phyloP scores from a whole-genome alignment of 2,113 vertebrate genomes.

The Lichenostomus cassidix region DNA sequence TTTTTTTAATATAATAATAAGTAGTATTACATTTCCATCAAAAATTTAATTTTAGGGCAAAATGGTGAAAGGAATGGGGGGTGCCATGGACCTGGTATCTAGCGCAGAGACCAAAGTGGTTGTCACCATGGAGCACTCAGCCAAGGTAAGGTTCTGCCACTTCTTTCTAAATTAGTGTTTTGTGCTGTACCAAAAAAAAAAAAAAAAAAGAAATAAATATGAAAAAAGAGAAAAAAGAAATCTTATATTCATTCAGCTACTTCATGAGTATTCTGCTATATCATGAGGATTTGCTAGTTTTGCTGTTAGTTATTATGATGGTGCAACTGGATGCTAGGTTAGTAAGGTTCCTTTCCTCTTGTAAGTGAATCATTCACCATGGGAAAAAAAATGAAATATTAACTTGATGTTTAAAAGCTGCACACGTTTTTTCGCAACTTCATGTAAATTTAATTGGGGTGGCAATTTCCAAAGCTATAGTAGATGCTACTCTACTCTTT shows the following conservation, averaged over 20 bases:
- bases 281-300: not conserved
- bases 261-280: no score
- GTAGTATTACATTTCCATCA: not conserved
- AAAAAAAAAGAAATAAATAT: no score
- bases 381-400: not conserved
- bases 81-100: slow-evolving; percentile 97
- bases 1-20: not conserved
- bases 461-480: not conserved
- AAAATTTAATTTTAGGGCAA: slow-evolving; percentile 83
- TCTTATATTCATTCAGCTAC: not conserved
- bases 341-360: not conserved
- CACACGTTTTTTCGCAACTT: not conserved
- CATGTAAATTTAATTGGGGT: not conserved
- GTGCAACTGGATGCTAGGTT: not conserved
- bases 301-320: not conserved
- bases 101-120: slow-evolving; percentile 94
- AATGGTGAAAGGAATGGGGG: slow-evolving; percentile 99
- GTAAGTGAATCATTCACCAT: not conserved
- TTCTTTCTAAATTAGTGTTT: not conserved
- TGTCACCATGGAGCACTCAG: slow-evolving; percentile 97
- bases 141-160: slow-evolving; percentile 79
- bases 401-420: not conserved
- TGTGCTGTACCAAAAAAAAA: not conserved
- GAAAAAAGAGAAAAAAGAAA: not conserved
- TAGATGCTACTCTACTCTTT: not conserved